Evolutionary conservation across 2,797 vertebrate genomes (phyloP), one percentile per base, ranked within the genome.

Genomic region (Spatula clypeata): DNA sequence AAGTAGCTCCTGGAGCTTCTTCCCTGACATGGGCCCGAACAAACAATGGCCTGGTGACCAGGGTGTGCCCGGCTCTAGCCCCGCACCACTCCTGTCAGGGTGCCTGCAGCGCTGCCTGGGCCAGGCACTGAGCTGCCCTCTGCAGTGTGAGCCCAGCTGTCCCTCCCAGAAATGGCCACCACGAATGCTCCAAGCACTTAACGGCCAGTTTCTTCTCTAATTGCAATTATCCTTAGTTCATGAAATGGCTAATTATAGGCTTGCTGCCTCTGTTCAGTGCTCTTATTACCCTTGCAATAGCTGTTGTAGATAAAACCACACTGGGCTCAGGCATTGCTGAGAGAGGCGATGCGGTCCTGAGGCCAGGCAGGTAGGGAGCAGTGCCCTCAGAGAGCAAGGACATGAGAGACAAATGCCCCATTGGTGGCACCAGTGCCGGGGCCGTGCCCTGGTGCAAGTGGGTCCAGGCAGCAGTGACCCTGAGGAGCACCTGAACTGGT

Each of bases 361-460:
- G 27, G 38, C 27, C 24, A 21, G 69, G n/a, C 34, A 58, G 26
- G 18, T 61, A 18, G 15, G 31, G 6, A 29, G 13, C 38, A 57
- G 23, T 9, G 2, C 65, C 44, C 23, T 24, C 42, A 51, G 38
- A 14, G 44, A 57, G 23, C 0, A 26, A 51, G 49, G 49, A 51
- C 24, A 14, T 14, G 2, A 40, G 16, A 38, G 14, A 42, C 45
- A 71, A 51, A 85, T 58, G n/a, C 13, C 14, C 53, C 1, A 2
- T 84, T 1, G 0, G n/a, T 13, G 54, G 26, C 51, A 62, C 38
- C 15, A 57, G 64, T 0, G 0, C 0, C 15, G 11, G 34, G 24
- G 24, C 32, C 1, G 3, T 55, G 61, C n/a, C 65, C 40, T 1
- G 18, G 34, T 34, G 34, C 6, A 10, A 53, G 51, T 27, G 11